Base-by-base conservation (phyloP, 2,888 invertebrate species). In the Metellina segmentata region DNA sequence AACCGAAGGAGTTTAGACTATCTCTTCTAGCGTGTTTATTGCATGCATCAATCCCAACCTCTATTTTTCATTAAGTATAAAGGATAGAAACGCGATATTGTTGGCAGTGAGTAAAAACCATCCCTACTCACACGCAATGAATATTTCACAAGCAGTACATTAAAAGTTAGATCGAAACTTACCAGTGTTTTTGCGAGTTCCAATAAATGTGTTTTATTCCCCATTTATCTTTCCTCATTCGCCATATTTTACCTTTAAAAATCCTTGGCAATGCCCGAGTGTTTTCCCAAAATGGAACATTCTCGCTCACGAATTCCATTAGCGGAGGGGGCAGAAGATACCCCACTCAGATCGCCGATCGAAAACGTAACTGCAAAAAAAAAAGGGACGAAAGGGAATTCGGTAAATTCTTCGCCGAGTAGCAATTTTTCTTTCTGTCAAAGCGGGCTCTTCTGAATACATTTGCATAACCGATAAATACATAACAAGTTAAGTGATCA, bases 381-480 rank as follows among this genome's bases (percentile, higher is more conserved):
- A 61, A 75, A 53, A 85, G 16, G 13, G 77, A 53, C 19, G 19
- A 53, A 71, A 81, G 78, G 72, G 61, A 88, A 81, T 88, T 81
- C 81, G 34, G 53, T 4, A 77, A 71, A 79, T 81, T 81, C 72
- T 74, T 49, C 88, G 51, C n/a, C 71, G 71, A 69, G 79, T 53
- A 81, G 69, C 81, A 81, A 81, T 88, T 81, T 82, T 81, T 69
- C 71, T 88, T 74, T 74, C 75, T 16, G 53, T 88, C 81, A 81
- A 81, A 88, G 74, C 19, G 48, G 74, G 75, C 34, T 85, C 49
- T 20, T 85, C 71, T 11, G 61, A 69, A 49, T 6, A 61, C 74
- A 88, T 88, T 88, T 81, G 74, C 88, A 88, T 88, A 88, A 72
- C 74, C 88, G 74, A 81, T 81, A 81, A 88, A 81, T 88, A 81